Base-by-base conservation (phyloP, 2,113 vertebrate genomes). In the Apaloderma vittatum region DNA sequence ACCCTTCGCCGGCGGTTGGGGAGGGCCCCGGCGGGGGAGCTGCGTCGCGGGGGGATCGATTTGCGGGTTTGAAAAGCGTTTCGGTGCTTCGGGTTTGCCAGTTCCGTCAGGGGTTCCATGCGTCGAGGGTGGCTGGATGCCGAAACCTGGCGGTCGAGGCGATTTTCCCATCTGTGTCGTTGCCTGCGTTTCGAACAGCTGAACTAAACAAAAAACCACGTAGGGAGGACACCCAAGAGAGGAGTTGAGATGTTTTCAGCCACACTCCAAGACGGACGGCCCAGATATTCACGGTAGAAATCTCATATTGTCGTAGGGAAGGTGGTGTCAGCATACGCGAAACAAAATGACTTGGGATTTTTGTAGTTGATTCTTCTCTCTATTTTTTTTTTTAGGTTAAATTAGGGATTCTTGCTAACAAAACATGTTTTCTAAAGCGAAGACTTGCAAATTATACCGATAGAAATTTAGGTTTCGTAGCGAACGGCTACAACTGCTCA, bases 401-500 rank as follows among this genome's bases (percentile, higher is more conserved):
- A 80, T 92, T 94, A 54, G 67, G 88, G 57, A 43, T 80, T 94
- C 84, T 96, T 85, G 78, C 81, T 72, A 71, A 95, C 43, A 45
- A 90, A 97, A 93, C 81, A 80, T 5, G 0, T 94, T 95, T 97
- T 93, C 92, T 97, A 96, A 97, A 92, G 92, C 67, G 63, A 86
- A 93, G 30, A 65, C 43, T 73, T 83, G 88, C 86, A 91, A 91
- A 94, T 88, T 37, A 29, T 43, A 63, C 95, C 88, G 95, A 5
- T 48, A 86, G 88, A 91, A 94, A 93, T 90, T 16, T 55, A 88
- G 89, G 65, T 62, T 75, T 86, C 49, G 6, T 77, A 75, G 87
- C 88, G 63, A 36, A 68, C 68, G 49, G 82, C 95, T 85, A 5
- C 73, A 66, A 36, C 46, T 43, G 88, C 48, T 83, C 12, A n/a